A percentile compares a stretch with the other conserved stretches of the same genome.
Conservation (phyloP, 1,140 invertebrate species). For the Yoshiicerus persimilis region DNA sequence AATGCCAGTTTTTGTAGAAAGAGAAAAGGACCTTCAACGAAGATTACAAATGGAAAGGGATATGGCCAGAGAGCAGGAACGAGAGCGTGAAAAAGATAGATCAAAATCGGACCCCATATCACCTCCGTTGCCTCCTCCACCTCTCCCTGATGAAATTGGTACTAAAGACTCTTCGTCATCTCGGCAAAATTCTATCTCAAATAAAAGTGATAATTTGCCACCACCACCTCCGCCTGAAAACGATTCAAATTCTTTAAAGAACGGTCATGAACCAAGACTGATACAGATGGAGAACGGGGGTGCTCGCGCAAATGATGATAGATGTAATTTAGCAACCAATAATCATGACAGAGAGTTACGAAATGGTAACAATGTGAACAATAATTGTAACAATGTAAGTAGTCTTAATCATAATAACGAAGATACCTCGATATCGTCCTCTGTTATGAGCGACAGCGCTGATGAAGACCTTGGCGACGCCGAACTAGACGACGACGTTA, state of each 20-base stretch:
- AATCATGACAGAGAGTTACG: not conserved
- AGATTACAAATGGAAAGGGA: slow-evolving; percentile 25
- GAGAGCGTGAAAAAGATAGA: not conserved
- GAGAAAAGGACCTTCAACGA: slow-evolving; percentile 27
- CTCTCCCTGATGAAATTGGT: slow-evolving; percentile 18
- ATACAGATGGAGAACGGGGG: not conserved
- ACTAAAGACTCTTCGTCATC: slow-evolving; percentile 29
- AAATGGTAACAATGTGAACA: slow-evolving; percentile 35
- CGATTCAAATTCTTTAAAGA: not conserved
- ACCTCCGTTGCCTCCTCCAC: slow-evolving; percentile 42
- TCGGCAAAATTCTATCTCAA: slow-evolving; percentile 33
- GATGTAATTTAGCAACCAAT: not conserved
- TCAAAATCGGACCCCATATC: slow-evolving; percentile 7
- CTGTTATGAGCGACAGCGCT: slow-evolving; percentile 48
- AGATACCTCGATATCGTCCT: slow-evolving; percentile 46
- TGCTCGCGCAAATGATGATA: not conserved
- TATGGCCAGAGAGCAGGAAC: slow-evolving; percentile 24
- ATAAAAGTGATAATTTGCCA: slow-evolving; percentile 46
- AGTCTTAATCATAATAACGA: slow-evolving; percentile 42
- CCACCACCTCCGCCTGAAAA: slow-evolving; percentile 38
- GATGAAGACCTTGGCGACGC: slow-evolving; percentile 36
- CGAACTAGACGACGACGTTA: slow-evolving; percentile 21
- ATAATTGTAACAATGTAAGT: not conserved
- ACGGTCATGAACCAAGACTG: slow-evolving; percentile 27
- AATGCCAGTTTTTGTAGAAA: slow-evolving; percentile 36